Percentiles rank a stretch among this genome's conserved stretches.
Evolutionary conservation across 2,888 invertebrate genomes (phyloP).

Genomic region (Nebria brevicollis): DNA sequence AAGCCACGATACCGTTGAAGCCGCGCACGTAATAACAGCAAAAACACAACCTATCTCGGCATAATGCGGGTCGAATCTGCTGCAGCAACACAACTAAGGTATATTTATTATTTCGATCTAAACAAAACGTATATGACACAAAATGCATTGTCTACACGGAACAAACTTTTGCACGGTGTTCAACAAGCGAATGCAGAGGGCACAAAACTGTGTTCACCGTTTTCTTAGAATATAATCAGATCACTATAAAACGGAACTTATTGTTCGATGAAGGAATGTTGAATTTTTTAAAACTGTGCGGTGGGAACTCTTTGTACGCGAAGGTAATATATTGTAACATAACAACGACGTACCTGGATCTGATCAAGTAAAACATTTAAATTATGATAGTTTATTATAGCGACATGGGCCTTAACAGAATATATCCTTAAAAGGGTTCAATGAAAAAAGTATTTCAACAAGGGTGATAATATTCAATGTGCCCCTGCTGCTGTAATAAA

Average conservation of each 20-base stretch:
- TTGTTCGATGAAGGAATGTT: conserved; percentile 37
- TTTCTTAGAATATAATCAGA: conserved; percentile 45
- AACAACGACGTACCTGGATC: conserved; percentile 22
- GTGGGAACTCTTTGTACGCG: conserved; percentile 30
- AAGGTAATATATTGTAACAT: not conserved
- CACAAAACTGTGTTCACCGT: conserved; percentile 24
- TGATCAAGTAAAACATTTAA: conserved; percentile 19
- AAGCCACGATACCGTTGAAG: not conserved
- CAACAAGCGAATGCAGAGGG: not conserved
- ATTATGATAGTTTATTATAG: conserved; percentile 17
- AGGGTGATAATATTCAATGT: not conserved
- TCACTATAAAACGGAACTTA: conserved; percentile 46
- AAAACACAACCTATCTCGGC: not conserved
- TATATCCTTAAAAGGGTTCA: not conserved
- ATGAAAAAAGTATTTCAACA: not conserved
- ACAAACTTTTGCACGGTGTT: conserved; percentile 4
- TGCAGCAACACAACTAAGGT: conserved; percentile 7
- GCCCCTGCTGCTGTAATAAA: conserved; percentile 20
- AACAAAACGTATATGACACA: conserved; percentile 29
- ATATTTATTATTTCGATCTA: conserved; percentile 27
- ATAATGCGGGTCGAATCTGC: conserved; percentile 17
- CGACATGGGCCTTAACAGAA: not conserved
- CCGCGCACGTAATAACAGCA: not conserved
- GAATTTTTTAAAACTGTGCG: conserved; percentile 21
- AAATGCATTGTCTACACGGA: conserved; percentile 29